Base-by-base conservation (phyloP, 1,140 invertebrate genomes). In the Odontomachus brunneus region DNA sequence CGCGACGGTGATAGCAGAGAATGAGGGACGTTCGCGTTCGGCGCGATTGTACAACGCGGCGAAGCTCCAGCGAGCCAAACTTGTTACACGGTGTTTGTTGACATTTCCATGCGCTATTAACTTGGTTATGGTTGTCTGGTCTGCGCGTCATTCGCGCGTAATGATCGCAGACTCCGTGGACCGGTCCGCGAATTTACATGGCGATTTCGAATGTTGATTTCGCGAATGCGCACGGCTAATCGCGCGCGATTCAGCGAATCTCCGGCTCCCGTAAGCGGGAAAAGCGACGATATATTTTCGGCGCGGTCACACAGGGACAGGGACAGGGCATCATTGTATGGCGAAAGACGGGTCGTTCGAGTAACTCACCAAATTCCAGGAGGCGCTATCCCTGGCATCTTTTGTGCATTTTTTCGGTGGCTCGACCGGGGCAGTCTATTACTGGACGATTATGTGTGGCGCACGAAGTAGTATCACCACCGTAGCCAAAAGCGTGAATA, bases 401-500 rank as follows among this genome's bases (percentile, higher is more conserved):
- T 87, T 88, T 88, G 83, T 88, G 74, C 84, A 83, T 82, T 90
- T 87, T 83, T 86, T 90, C 90, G 84, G 85, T 86, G 82, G 82
- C 85, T 90, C 82, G 87, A 90, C 89, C 84, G 89, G 90, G 91
- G 90, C 90, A 93, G 91, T 93, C 90, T 93, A 94, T 96, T 97
- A 98, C 95, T 97, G 97, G 93, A 98, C 98, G 93, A 99, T 98
- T 93, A 99, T 98, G 95, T 99, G 98, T 84, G 98, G 98, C 89
- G 98, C 98, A 82, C 97, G 98, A 84, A 98, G 96, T 86, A 99
- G 95, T 91, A 99, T 98, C 81, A 97, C 97, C 90, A 98, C 96
- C 78, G 99, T 99, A 84, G 99, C 99, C 91, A 99, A 97, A 92
- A 99, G 95, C 84, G 99, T 99, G 95, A 99, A 99, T 89, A 98